Conservation (phyloP, 2,797 vertebrate species). For the Eurystomus glaucurus region DNA sequence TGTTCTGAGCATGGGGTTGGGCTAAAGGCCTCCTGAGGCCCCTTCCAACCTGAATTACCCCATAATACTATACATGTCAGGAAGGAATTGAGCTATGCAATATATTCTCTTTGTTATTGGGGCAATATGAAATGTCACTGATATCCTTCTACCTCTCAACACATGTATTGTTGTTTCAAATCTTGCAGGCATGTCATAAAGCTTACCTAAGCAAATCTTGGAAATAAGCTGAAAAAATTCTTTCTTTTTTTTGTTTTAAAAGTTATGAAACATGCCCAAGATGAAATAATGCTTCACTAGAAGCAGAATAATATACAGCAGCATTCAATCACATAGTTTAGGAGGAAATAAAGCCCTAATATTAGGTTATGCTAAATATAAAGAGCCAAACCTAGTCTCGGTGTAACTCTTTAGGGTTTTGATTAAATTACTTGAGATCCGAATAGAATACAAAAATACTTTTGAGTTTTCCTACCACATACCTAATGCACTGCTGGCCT, state of each 20-base stretch:
- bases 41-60: not conserved
- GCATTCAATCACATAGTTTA: slow-evolving; percentile 61
- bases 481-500: not conserved
- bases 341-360: slow-evolving; percentile 50
- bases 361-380: slow-evolving; percentile 65
- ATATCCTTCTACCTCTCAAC: not conserved
- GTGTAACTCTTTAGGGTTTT: slow-evolving; percentile 29
- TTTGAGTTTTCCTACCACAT: not conserved
- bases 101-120: not conserved
- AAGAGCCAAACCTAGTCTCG: slow-evolving; percentile 37
- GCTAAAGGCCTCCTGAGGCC: not conserved
- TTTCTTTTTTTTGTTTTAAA: not conserved
- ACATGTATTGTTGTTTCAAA: not conserved
- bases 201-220: not conserved
- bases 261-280: slow-evolving; percentile 60
- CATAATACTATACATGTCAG: not conserved
- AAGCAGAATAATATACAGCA: slow-evolving; percentile 72
- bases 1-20: not conserved
- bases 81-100: not conserved
- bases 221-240: not conserved
- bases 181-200: not conserved
- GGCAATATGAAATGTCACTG: not conserved
- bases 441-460: slow-evolving; percentile 25
- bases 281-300: slow-evolving; percentile 69
- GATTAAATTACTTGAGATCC: slow-evolving; percentile 27